Conservation (phyloP, 2,797 vertebrate genomes). For the Gouania willdenowi region DNA sequence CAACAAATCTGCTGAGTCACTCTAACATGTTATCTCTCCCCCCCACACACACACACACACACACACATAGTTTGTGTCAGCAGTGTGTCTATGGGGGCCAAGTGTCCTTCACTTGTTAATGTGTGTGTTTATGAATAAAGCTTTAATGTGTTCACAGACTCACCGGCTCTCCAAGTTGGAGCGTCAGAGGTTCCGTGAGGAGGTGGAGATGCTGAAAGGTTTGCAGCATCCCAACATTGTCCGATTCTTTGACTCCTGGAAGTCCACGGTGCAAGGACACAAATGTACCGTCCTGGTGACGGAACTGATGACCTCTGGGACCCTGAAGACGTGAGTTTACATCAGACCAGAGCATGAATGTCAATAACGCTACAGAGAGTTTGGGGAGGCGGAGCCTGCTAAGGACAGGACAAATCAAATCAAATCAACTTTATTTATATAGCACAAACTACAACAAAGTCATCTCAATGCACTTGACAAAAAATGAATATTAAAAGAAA, state of each 20-base stretch:
- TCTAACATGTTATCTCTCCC: conserved; percentile 16
- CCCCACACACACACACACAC: neutral
- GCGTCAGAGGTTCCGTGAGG: conserved; percentile 90
- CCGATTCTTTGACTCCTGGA: conserved; percentile 95
- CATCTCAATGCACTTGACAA: no score
- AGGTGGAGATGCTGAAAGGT: conserved; percentile 94
- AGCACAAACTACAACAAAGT: no score
- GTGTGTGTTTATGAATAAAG: neutral
- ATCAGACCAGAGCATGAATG: no score
- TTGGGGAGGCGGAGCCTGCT: no score
- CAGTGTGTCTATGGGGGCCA: neutral
- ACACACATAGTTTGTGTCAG: no score
- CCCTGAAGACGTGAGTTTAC: conserved; percentile 88
- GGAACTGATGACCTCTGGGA: conserved; percentile 95
- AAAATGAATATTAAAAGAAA: no score
- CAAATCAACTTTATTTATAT: no score
- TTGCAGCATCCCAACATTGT: conserved; percentile 97
- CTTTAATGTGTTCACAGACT: conserved; percentile 24
- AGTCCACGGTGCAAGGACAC: conserved; percentile 81
- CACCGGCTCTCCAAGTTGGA: conserved; percentile 77
- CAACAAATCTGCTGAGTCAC: conserved; percentile 28
- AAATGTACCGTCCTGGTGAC: conserved; percentile 91
- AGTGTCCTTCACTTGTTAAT: neutral
- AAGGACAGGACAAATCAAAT: no score
- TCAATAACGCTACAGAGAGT: no score